Percentiles rank a stretch among this genome's conserved stretches.
Evolutionary conservation across 2,888 invertebrate genomes (phyloP).

Genomic region (Oscheius sp.): DNA sequence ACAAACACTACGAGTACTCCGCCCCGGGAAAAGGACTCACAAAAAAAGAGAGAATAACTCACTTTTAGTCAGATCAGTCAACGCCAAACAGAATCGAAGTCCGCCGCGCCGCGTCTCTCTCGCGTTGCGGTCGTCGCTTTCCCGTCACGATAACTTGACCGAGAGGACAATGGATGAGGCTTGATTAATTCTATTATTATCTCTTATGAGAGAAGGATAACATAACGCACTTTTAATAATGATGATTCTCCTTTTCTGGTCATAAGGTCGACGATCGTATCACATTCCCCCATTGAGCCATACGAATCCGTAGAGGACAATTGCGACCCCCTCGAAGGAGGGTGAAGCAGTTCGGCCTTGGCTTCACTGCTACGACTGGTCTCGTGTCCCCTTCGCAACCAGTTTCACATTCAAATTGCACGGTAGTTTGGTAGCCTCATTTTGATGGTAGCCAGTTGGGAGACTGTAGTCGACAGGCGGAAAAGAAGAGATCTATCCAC

Average conservation of each 20-base stretch:
- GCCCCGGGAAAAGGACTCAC: background rate
- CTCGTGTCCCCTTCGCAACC: constrained; percentile 8
- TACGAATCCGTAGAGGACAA: background rate
- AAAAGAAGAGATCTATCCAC: background rate
- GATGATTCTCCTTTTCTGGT: no score
- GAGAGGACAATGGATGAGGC: no score
- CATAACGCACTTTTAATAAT: no score
- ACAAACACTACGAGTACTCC: background rate
- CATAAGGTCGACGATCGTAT: no score
- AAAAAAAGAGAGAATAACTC: background rate
- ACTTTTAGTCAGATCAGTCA: background rate
- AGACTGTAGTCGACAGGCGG: background rate
- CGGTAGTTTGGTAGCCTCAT: background rate
- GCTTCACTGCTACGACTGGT: constrained; percentile 9
- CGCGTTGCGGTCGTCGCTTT: background rate
- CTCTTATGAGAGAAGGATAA: no score
- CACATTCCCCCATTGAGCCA: no score
- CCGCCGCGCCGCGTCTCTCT: background rate
- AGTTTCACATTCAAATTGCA: constrained; percentile 33
- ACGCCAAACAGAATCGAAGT: constrained; percentile 4
- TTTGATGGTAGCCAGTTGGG: constrained; percentile 3
- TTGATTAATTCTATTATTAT: no score
- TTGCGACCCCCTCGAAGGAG: constrained; percentile 6
- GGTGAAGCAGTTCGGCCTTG: constrained; percentile 19
- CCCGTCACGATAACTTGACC: background rate